Percentiles rank a stretch among this genome's conserved stretches.
These are phyloP conservation scores for Rhinoraja longicauda DNA, from an alignment of 2,797 vertebrate genomes.

Conservation along the genomic window DNA sequence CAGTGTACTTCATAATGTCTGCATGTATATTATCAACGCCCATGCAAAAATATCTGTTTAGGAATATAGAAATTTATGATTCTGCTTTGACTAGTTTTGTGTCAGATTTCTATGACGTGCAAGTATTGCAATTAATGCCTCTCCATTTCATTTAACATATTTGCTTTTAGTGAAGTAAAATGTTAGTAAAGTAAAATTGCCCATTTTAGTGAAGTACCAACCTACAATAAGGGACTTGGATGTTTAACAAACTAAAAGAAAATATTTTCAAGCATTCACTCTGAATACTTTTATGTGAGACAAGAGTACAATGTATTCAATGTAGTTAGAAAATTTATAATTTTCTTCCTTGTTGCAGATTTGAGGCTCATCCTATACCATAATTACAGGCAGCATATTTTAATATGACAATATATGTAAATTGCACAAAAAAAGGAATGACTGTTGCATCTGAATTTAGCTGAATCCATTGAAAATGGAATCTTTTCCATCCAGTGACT, in stretches of 20 bases:
- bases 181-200: too few species aligned
- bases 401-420: not conserved
- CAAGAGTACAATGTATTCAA: not conserved
- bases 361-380: not conserved
- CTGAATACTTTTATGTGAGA: not conserved
- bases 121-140: not conserved
- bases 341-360: not conserved
- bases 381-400: not conserved
- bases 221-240: not conserved
- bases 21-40: not conserved
- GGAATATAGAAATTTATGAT: not conserved
- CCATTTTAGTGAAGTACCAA: not conserved
- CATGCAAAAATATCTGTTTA: not conserved
- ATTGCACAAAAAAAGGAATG: not conserved
- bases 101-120: not conserved
- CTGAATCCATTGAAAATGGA: not conserved
- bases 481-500: not conserved
- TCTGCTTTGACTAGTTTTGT: not conserved
- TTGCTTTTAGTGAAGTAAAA: not conserved
- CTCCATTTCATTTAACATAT: not conserved
- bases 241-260: not conserved
- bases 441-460: not conserved
- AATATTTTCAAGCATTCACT: not conserved
- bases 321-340: not conserved
- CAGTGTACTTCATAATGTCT: not conserved